Evolutionary conservation across 2,888 invertebrate species (phyloP), one percentile per base, ranked within the genome.

Genomic region (Nemotelus nigrinus): DNA sequence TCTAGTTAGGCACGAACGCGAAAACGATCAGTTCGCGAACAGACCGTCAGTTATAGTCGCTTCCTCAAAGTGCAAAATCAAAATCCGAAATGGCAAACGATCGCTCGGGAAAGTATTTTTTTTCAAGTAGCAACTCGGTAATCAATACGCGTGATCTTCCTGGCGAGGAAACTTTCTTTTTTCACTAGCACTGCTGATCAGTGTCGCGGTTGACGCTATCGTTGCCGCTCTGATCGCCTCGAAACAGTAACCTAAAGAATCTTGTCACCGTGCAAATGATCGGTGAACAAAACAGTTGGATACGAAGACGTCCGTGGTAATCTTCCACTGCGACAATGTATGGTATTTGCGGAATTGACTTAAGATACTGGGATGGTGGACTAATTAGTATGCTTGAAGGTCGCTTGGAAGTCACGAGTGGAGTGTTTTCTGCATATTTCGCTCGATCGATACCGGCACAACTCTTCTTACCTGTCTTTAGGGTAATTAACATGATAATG

Each of bases 21-120:
- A 57, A 57, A 10, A 25, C 10, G 57, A 50, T 50, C 50, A 10
- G 10, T 50, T 50, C 25, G 25, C 1, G 25, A 25, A 25, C 7
- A 41, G 39, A 43, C 41, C 48, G 63, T 7, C 60, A 71, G n/a
- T 55, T 10, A 60, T 25, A 41, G 41, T 43, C 74, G 60, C 74
- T 74, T 74, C 74, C 74, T 74, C 74, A 63, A 50, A 70, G 53
- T 70, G 50, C 74, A 60, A 74, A 74, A 60, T 74, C 74, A 74
- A 74, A 74, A 63, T 74, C 41, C 74, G 41, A 74, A 74, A 74
- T 74, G 74, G 43, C 70, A 55, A 57, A 48, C 41, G 55, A 58
- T 45, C 45, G 10, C 41, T 45, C 45, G 71, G 60, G 74, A 74
- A 74, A 74, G 74, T 74, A 48, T 43, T 60, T 70, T 71, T 71